Percentiles rank a stretch among this genome's conserved stretches.
Conservation (phyloP, 2,888 invertebrate genomes). For the Mantis religiosa region DNA sequence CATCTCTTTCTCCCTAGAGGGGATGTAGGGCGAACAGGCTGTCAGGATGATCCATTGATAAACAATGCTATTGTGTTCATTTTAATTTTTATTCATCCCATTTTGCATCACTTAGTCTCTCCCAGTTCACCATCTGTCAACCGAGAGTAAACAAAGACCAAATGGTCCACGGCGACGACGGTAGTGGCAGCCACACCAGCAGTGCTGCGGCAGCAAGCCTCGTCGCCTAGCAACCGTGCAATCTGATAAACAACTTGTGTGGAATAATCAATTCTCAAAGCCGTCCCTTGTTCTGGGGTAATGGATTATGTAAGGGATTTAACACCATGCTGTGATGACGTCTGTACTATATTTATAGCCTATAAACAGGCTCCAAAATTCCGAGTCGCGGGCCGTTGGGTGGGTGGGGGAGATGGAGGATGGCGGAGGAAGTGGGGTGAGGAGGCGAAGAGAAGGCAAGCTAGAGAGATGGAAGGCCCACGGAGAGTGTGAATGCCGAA, state of each 20-base stretch:
- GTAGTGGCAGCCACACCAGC: background rate
- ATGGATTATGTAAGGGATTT: constrained; percentile 34
- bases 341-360: constrained; percentile 33
- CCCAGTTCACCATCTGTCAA: constrained; percentile 38
- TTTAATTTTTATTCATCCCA: constrained; percentile 32
- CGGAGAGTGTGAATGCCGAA: background rate
- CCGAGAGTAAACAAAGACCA: constrained; percentile 38
- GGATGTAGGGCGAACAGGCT: background rate
- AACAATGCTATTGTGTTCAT: constrained; percentile 31
- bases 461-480: background rate
- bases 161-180: constrained; percentile 35
- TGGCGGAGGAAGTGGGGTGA: constrained; percentile 10
- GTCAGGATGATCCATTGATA: constrained; percentile 27
- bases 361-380: constrained; percentile 30
- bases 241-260: constrained; percentile 37
- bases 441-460: background rate
- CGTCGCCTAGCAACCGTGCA: constrained; percentile 34
- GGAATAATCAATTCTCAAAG: constrained; percentile 36
- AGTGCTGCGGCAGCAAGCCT: constrained; percentile 17
- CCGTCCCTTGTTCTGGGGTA: constrained; percentile 32
- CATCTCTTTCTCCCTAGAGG: background rate
- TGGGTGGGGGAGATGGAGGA: background rate
- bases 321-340: constrained; percentile 32
- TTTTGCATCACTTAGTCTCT: constrained; percentile 31
- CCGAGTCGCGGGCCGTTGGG: constrained; percentile 18